A percentile compares a stretch with the other conserved stretches of the same genome.
These are phyloP conservation scores for Synanthedon myopaeformis DNA, from an alignment of 2,888 invertebrate species.

Conservation along the genomic window DNA sequence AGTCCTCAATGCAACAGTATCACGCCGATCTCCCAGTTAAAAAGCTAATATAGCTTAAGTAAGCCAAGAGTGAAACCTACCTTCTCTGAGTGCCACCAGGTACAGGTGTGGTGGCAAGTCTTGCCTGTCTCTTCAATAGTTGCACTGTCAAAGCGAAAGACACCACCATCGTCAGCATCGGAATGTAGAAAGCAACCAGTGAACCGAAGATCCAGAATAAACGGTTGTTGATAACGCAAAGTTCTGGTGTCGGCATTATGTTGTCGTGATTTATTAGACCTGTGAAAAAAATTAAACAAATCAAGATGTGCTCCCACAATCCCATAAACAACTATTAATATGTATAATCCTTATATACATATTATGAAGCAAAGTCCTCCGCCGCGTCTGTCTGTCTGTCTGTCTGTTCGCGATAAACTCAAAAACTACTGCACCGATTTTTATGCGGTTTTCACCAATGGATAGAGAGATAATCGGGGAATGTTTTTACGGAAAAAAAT, in stretches of 20 bases:
- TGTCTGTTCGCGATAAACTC: no score
- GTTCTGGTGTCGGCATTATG: slow-evolving; percentile 82
- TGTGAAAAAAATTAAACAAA: slow-evolving; percentile 25
- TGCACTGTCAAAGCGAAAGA: slow-evolving; percentile 92
- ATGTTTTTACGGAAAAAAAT: no score
- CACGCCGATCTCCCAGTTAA: no score
- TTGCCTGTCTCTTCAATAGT: slow-evolving; percentile 82
- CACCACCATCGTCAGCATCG: slow-evolving; percentile 94
- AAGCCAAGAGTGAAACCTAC: slow-evolving; percentile 17
- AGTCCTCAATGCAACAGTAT: background rate
- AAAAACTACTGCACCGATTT: no score
- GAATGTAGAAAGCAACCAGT: slow-evolving; percentile 93
- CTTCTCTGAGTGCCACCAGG: slow-evolving; percentile 57
- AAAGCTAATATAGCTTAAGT: background rate
- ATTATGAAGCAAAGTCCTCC: no score
- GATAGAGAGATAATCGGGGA: no score
- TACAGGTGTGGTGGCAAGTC: slow-evolving; percentile 72
- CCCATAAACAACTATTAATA: no score
- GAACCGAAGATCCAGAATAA: slow-evolving; percentile 93
- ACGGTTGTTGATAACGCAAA: slow-evolving; percentile 86
- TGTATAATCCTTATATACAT: no score
- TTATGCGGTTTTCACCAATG: no score
- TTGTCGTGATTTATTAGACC: slow-evolving; percentile 81
- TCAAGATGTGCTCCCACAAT: no score
- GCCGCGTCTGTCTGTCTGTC: no score